A percentile compares a stretch with the other conserved stretches of the same genome.
phyloP scores from a whole-genome alignment of 2,797 vertebrate genomes.

The Hydrolagus colliei region DNA sequence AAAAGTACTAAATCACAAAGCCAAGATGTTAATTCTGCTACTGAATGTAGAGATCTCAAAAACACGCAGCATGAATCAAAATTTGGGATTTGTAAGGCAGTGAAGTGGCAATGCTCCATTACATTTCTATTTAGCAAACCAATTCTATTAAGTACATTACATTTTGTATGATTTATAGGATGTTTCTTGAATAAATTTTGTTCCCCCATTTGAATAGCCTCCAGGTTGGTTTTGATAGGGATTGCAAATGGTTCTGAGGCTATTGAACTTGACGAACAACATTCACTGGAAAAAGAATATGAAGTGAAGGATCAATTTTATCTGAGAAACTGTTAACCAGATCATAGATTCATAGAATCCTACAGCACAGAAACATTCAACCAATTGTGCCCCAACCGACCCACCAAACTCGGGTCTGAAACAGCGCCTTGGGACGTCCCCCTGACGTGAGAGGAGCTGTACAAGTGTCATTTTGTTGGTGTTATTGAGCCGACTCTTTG shows the following conservation, averaged over 20 bases:
- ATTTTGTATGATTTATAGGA: conserved; percentile 4
- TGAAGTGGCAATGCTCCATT: background rate
- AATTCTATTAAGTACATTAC: background rate
- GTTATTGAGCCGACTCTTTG: background rate
- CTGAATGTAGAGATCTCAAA: background rate
- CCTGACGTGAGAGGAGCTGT: no score
- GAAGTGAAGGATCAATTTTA: no score
- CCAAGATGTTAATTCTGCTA: background rate
- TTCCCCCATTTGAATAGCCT: background rate
- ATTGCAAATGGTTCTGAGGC: background rate
- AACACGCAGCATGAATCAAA: background rate
- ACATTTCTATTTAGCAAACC: background rate
- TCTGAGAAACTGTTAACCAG: no score
- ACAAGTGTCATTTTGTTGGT: no score
- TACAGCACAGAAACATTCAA: no score
- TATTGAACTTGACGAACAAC: conserved; percentile 10
- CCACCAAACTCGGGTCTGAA: background rate
- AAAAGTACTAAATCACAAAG: background rate
- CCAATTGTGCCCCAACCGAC: background rate
- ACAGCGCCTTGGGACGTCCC: no score
- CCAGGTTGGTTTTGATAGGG: background rate
- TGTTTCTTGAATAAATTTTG: conserved; percentile 5
- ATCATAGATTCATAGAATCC: no score
- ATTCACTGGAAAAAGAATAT: background rate
- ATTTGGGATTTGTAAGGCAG: background rate